Evolutionary conservation across 1,140 invertebrate genomes (phyloP), one percentile per base, ranked within the genome.

Genomic region (Agrilus planipennis): DNA sequence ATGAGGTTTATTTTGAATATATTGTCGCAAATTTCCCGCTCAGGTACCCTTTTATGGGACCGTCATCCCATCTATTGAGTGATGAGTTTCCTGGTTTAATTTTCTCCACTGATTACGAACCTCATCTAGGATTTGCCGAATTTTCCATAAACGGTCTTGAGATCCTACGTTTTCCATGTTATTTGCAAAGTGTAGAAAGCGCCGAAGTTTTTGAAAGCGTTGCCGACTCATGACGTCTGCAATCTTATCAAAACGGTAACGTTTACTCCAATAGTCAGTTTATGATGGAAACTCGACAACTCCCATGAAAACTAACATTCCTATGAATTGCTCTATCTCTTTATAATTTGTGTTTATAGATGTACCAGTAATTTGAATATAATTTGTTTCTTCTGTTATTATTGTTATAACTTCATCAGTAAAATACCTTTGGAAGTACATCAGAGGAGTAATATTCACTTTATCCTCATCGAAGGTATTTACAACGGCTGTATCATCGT

Each of bases 11-110:
- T 45, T 47, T n/a, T 41, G 49, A 6, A 60, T 47, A 43, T 64
- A 62, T 35, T 63, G 61, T 41, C n/a, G n/a, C n/a, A n/a, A n/a
- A n/a, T 37, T 46, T 15, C 55, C 59, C 17, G 55, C 56, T 53
- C 58, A 51, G 17, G 52, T 53, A 1, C 63, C 65, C 47, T 67
- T 68, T 43, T 64, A 68, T 22, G 54, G 55, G 4, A 68, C 49
- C 59, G 68, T 68, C 51, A 58, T 58, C 49, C 68, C 61, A 49
- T 68, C 60, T 19, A 61, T 49, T 15, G 51, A 54, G 42, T 50
- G 52, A 10, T 47, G 44, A 27, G 36, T 53, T 50, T 59, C 55
- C 21, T 57, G 38, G 25, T 49, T 40, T 31, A 59, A 36, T 38
- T 34, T 47, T 35, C 55, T 47, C 49, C 47, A 63, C 32, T 55